Percentiles rank a stretch among this genome's conserved stretches.
Conservation (phyloP, 2,113 vertebrate species). For the Datnioides undecimradiatus region DNA sequence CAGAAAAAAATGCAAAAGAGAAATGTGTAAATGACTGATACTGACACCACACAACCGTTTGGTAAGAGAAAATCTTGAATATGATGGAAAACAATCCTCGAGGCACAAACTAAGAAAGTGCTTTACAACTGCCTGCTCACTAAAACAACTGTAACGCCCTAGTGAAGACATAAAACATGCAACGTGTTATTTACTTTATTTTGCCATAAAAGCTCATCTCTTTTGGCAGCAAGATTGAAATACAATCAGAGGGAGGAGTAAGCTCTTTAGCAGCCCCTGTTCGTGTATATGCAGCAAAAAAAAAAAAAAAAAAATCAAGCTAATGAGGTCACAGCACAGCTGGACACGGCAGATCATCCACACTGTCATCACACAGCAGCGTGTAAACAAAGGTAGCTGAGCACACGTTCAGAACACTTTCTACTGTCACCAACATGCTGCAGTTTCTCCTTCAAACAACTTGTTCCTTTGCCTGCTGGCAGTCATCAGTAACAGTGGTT, state of each 20-base stretch:
- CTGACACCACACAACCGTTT: conserved; percentile 9
- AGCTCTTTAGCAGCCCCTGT: conserved; percentile 12
- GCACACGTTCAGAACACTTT: neutral
- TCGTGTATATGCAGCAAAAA: neutral
- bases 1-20: neutral
- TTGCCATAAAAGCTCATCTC: neutral
- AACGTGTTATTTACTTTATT: no score
- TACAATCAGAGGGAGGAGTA: conserved; percentile 4
- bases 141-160: neutral
- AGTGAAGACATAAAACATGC: neutral
- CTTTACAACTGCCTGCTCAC: neutral
- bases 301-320: no score
- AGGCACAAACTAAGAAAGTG: neutral
- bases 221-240: neutral
- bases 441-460: neutral
- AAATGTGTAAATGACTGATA: conserved; percentile 1
- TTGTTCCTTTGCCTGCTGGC: neutral
- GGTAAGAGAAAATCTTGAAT: neutral
- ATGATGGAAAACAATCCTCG: neutral
- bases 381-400: conserved; percentile 49
- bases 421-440: neutral
- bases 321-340: conserved; percentile 75
- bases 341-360: conserved; percentile 53
- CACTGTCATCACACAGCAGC: conserved; percentile 26
- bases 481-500: conserved; percentile 2